Percentiles rank a stretch among this genome's conserved stretches.
These are phyloP conservation scores for Aplochiton taeniatus DNA, from an alignment of 2,797 vertebrate genomes.

Conservation along the genomic window DNA sequence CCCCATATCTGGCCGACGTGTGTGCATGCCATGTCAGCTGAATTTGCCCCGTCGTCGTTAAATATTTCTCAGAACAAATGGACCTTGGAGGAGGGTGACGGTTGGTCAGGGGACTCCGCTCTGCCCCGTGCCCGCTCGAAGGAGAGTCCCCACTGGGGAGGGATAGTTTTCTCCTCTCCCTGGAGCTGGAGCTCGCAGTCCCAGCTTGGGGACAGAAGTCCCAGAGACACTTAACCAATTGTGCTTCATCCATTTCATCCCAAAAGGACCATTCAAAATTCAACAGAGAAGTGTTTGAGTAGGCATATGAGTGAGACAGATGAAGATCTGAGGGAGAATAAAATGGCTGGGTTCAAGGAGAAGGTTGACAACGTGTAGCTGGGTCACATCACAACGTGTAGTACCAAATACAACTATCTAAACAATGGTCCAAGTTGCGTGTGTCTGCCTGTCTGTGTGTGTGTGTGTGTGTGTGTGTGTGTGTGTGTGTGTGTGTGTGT, in stretches of 20 bases:
- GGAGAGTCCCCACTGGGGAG: conserved; percentile 63
- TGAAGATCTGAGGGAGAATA: not conserved
- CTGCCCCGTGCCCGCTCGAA: conserved; percentile 29
- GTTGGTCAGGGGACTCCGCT: conserved; percentile 38
- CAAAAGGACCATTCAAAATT: conserved; percentile 77
- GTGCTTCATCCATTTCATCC: conserved; percentile 71
- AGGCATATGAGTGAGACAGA: not conserved
- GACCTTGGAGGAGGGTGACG: conserved; percentile 67
- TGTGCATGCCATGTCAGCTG: conserved; percentile 74
- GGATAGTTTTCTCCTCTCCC: conserved; percentile 41
- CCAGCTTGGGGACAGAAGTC: conserved; percentile 74
- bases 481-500: conserved; percentile 28
- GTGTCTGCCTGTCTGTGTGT: conserved; percentile 41
- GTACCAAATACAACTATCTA: conserved; percentile 54
- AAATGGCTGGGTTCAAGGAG: not conserved
- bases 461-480: conserved; percentile 34
- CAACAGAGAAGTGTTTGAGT: conserved; percentile 43
- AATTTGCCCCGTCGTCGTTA: conserved; percentile 74
- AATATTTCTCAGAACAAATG: conserved; percentile 88
- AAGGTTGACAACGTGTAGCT: conserved; percentile 52
- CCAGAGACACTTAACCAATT: conserved; percentile 75
- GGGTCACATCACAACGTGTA: conserved; percentile 54
- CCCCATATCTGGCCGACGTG: conserved; percentile 24
- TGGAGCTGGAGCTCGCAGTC: conserved; percentile 43
- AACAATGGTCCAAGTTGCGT: conserved; percentile 44